A percentile compares a stretch with the other conserved stretches of the same genome.
Evolutionary conservation across 2,888 invertebrate species (phyloP).

Genomic region (Eurytoma californica): DNA sequence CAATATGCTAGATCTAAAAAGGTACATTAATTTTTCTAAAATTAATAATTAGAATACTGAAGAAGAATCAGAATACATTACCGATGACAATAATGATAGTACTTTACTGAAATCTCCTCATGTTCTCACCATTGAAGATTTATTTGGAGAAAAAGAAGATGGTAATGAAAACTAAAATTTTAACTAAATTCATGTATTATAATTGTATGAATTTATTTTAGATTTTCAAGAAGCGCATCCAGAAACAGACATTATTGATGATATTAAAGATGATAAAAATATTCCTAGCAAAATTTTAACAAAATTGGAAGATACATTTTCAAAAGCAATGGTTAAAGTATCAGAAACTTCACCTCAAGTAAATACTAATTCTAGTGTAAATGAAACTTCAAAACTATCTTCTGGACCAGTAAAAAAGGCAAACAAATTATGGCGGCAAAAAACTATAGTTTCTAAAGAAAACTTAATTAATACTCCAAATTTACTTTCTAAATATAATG

Average conservation of each 20-base stretch:
- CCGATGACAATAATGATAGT: constrained; percentile 11
- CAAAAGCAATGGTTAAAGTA: constrained; percentile 20
- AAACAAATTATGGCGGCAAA: constrained; percentile 38
- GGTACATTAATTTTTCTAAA: no score
- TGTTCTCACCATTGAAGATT: constrained; percentile 33
- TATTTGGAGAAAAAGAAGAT: neutral
- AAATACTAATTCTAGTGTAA: neutral
- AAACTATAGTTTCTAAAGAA: constrained; percentile 26
- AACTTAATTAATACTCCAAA: constrained; percentile 8
- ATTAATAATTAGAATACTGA: neutral
- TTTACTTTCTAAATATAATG: constrained; percentile 39
- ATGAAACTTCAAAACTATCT: constrained; percentile 11
- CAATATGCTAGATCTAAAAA: no score
- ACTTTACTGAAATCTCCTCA: constrained; percentile 39
- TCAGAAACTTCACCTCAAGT: neutral
- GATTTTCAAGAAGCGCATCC: neutral
- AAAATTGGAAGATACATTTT: constrained; percentile 31
- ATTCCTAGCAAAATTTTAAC: constrained; percentile 23
- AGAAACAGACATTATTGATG: constrained; percentile 16
- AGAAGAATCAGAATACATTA: constrained; percentile 11
- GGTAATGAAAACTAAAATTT: neutral
- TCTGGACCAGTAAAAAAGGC: constrained; percentile 6
- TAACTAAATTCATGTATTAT: neutral
- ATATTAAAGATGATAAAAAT: constrained; percentile 31
- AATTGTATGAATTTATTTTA: neutral